Base-by-base conservation (phyloP, 2,113 vertebrate species). In the Odontesthes bonariensis region DNA sequence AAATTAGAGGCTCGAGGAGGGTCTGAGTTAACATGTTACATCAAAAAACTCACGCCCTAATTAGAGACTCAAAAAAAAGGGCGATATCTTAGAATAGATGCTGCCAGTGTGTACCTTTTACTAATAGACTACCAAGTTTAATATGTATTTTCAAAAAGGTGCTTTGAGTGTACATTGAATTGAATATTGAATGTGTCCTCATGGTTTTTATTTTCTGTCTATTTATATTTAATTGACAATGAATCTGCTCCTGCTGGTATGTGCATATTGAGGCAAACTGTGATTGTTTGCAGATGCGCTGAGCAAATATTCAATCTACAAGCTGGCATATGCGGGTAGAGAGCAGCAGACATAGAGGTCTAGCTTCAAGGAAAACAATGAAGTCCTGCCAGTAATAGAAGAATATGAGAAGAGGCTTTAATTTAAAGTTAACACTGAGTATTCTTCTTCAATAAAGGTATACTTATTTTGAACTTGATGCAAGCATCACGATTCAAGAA, bases 351-450 rank as follows among this genome's bases (percentile, higher is more conserved):
- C 83, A 65, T n/a, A 69, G 49, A 75, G 20, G 57, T 67, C 79
- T 81, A 23, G 79, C 76, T 66, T 75, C 19, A 22, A 73, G 78
- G 55, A 82, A 84, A 79, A 75, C 49, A 86, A 86, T 77, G 58
- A 79, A 69, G 63, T 64, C 20, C 77, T 59, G 23, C 59, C 3
- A 75, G 51, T 12, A 47, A 22, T 49, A 10, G 49, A 61, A 51
- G 32, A 64, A 68, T 27, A 46, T 47, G 40, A 72, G 13, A 57
- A 17, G 20, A 53, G 13, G 27, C 46, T 79, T 82, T 38, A 10
- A 79, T 81, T 68, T 47, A 52, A 69, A 75, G 33, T 64, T 44
- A 52, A 73, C 20, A 56, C 35, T 38, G 35, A 38, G 10, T 38
- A 10, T 38, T 38, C 35, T 5, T 38, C 35, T 38, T 10, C 6